phyloP scores from a whole-genome alignment of 2,797 vertebrate genomes.

The Peromyscus attwateri region DNA sequence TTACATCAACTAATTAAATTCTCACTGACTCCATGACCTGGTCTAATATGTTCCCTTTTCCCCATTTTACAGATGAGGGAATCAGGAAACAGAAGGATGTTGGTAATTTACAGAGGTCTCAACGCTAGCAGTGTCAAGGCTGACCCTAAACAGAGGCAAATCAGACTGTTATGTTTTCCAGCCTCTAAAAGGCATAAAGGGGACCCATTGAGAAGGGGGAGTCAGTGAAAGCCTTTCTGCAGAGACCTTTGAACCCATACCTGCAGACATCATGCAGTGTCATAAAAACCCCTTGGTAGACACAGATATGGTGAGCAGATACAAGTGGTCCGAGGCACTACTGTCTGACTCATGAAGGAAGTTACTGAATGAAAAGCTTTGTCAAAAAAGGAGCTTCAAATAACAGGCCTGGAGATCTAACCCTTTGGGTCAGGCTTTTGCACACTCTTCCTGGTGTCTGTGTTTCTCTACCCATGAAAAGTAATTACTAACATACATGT shows the following conservation, averaged over 20 bases:
- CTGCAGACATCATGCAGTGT: not conserved
- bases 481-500: not conserved
- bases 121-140: not conserved
- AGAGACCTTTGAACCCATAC: not conserved
- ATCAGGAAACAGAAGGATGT: not conserved
- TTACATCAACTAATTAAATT: not conserved
- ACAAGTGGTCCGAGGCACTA: not conserved
- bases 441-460: not conserved
- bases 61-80: constrained; percentile 14
- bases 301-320: accelerated
- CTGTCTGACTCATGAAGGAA: not conserved
- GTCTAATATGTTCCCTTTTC: not conserved
- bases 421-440: not conserved
- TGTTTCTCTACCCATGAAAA: not conserved
- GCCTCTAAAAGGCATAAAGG: not conserved
- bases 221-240: not conserved
- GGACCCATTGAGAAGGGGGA: not conserved
- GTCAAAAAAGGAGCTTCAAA: not conserved
- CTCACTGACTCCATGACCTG: not conserved
- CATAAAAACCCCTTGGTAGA: not conserved
- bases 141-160: not conserved
- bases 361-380: not conserved
- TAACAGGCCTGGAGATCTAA: not conserved
- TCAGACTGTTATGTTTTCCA: not conserved
- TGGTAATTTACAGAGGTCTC: not conserved